Percentiles rank a stretch among this genome's conserved stretches.
Evolutionary conservation across 1,140 invertebrate species (phyloP).

Genomic region (Temnothorax curvispinosus): DNA sequence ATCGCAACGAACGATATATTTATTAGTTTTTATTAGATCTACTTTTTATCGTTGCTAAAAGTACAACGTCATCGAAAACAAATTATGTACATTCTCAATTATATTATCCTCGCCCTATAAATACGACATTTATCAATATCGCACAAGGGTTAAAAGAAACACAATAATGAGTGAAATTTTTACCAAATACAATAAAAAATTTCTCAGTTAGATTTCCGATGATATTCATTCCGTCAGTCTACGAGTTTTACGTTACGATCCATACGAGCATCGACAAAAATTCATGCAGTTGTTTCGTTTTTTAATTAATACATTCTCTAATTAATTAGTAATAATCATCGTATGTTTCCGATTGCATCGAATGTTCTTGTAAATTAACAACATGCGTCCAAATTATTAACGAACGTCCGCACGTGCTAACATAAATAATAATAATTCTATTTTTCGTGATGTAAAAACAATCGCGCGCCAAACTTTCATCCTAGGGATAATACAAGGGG

Average conservation of each 20-base stretch:
- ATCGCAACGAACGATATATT: neutral
- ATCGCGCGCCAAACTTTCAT: neutral
- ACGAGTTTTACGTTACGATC: conserved; percentile 6
- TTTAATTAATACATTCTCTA: neutral
- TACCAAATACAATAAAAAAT: neutral
- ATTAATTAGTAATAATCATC: neutral
- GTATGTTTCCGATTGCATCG: neutral
- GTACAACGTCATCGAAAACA: neutral
- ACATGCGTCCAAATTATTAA: neutral
- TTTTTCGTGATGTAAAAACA: neutral
- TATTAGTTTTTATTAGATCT: neutral
- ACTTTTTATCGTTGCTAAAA: neutral
- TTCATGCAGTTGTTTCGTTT: neutral
- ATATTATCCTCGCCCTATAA: neutral
- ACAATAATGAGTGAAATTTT: neutral
- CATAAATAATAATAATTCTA: conserved; percentile 30
- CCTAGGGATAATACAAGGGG: neutral
- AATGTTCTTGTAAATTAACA: conserved; percentile 9
- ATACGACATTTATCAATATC: neutral
- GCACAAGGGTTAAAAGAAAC: neutral
- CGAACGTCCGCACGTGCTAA: neutral
- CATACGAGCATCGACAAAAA: neutral
- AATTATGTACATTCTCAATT: neutral
- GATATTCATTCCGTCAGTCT: neutral
- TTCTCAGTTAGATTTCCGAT: neutral